phyloP scores from a whole-genome alignment of 2,113 vertebrate species.

The Hiodon alosoides region DNA sequence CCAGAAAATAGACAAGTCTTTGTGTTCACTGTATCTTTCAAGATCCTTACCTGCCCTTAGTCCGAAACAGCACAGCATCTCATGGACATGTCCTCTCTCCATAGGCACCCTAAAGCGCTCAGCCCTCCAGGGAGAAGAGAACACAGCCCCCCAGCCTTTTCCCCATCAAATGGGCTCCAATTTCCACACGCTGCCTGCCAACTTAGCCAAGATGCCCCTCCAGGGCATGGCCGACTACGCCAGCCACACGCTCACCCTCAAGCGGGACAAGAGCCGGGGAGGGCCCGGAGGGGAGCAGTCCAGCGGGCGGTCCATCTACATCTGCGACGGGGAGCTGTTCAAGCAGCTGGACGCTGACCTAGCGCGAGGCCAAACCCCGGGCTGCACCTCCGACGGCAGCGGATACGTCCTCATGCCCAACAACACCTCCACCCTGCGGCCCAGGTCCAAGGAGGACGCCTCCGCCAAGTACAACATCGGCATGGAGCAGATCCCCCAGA shows the following conservation, averaged over 20 bases:
- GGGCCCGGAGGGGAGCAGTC: conserved; percentile 52
- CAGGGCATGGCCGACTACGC: conserved; percentile 85
- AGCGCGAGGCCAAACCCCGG: conserved; percentile 75
- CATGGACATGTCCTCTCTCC: conserved; percentile 1
- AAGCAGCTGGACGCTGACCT: conserved; percentile 88
- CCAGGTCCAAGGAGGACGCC: conserved; percentile 81
- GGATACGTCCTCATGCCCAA: conserved; percentile 91
- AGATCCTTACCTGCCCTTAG: not conserved
- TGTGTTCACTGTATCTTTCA: not conserved
- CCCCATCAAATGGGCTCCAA: conserved; percentile 81
- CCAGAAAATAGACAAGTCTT: too few species aligned
- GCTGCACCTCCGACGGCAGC: conserved; percentile 64
- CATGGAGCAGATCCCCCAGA: conserved; percentile 91
- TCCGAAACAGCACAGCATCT: not conserved
- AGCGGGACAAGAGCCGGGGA: conserved; percentile 77
- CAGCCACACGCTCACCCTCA: conserved; percentile 91
- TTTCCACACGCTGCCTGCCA: conserved; percentile 92
- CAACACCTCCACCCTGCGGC: conserved; percentile 79
- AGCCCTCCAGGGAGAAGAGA: conserved; percentile 75
- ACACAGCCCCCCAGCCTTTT: conserved; percentile 71
- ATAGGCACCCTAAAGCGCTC: conserved; percentile 81
- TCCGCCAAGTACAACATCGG: conserved; percentile 86
- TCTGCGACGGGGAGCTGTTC: conserved; percentile 92
- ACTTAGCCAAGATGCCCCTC: conserved; percentile 82
- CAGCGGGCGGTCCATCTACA: conserved; percentile 79